phyloP scores from a whole-genome alignment of 2,797 vertebrate genomes.

The Craterocephalus amniculus region DNA sequence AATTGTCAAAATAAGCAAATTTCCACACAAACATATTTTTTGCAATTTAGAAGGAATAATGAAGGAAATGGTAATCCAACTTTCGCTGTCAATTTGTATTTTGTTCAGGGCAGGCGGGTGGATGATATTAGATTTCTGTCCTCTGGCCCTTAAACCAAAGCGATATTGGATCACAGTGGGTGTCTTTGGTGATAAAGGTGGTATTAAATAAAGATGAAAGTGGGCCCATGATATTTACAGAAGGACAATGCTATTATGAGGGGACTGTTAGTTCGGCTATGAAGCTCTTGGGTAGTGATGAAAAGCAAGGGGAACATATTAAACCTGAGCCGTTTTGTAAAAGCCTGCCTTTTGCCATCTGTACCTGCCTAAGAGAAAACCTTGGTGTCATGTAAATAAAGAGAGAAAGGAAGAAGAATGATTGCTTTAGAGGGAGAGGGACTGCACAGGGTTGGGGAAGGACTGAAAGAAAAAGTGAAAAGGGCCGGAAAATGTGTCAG shows the following conservation, averaged over 20 bases:
- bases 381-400: constrained; percentile 79
- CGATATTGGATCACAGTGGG: constrained; percentile 64
- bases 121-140: constrained; percentile 38
- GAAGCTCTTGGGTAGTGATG: constrained; percentile 70
- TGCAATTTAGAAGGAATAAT: background rate
- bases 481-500: constrained; percentile 62
- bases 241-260: constrained; percentile 75
- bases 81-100: background rate
- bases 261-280: constrained; percentile 78
- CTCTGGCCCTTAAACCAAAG: constrained; percentile 52
- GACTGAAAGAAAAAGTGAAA: constrained; percentile 42
- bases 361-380: constrained; percentile 63
- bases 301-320: constrained; percentile 79
- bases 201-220: constrained; percentile 84
- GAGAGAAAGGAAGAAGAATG: constrained; percentile 65
- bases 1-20: no score
- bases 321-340: constrained; percentile 79
- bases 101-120: constrained; percentile 33
- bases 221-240: constrained; percentile 81
- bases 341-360: constrained; percentile 68
- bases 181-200: constrained; percentile 70
- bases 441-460: constrained; percentile 29
- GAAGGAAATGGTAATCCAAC: background rate
- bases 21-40: background rate
- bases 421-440: constrained; percentile 72